Conservation (phyloP, 2,888 invertebrate species). For the Ichneumon xanthorius region DNA sequence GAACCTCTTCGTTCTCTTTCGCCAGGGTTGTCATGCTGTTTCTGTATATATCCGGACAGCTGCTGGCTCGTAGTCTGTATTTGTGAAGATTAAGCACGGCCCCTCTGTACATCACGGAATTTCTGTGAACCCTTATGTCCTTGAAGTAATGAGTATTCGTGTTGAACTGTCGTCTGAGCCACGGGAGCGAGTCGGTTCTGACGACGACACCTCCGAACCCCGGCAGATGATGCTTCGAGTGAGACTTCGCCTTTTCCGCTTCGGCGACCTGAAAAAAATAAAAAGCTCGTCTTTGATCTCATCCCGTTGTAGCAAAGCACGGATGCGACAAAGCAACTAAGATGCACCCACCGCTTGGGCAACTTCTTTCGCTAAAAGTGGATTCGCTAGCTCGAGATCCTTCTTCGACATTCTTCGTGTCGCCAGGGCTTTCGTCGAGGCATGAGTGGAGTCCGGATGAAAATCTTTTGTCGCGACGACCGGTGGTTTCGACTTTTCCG, state of each 20-base stretch:
- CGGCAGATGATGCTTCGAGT: constrained; percentile 77
- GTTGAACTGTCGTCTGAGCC: constrained; percentile 86
- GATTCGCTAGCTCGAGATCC: constrained; percentile 79
- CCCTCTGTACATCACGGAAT: constrained; percentile 94
- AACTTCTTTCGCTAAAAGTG: constrained; percentile 76
- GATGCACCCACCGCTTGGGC: constrained; percentile 73
- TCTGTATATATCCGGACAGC: constrained; percentile 96
- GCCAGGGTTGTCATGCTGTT: constrained; percentile 95
- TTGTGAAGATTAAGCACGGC: constrained; percentile 93
- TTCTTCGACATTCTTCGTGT: constrained; percentile 76
- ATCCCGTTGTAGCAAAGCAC: neutral
- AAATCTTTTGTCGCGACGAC: constrained; percentile 65
- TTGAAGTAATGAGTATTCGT: constrained; percentile 90
- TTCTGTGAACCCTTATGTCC: constrained; percentile 90
- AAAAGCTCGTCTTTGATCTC: neutral
- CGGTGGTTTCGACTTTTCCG: constrained; percentile 71
- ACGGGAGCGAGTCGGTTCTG: constrained; percentile 84
- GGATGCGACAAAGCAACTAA: neutral
- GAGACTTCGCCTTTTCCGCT: constrained; percentile 75
- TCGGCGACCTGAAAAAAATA: constrained; percentile 73
- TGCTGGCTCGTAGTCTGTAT: constrained; percentile 93
- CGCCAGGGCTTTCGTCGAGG: constrained; percentile 75
- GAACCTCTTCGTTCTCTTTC: constrained; percentile 91
- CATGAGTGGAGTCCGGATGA: constrained; percentile 72
- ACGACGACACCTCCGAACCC: constrained; percentile 75